phyloP scores from a whole-genome alignment of 2,888 invertebrate species.

The Chrysolina americana region DNA sequence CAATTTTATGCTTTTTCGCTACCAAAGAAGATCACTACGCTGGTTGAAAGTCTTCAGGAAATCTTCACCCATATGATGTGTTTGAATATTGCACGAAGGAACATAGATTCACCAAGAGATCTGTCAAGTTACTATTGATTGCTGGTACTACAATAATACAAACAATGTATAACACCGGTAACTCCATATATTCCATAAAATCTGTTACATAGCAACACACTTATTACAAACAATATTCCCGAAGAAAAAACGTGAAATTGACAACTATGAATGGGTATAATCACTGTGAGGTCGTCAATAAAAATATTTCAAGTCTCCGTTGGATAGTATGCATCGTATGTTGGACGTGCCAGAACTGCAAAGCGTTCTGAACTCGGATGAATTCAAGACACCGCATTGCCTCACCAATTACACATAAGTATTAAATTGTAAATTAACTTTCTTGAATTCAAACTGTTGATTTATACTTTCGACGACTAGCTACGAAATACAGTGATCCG shows the following conservation, averaged over 20 bases:
- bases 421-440: slow-evolving; percentile 57
- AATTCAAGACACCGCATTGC: slow-evolving; percentile 51
- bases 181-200: neutral
- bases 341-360: slow-evolving; percentile 52
- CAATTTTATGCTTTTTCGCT: too few species aligned
- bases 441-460: slow-evolving; percentile 54
- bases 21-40: too few species aligned
- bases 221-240: slow-evolving; percentile 3
- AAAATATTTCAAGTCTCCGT: slow-evolving; percentile 53
- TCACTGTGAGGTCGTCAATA: slow-evolving; percentile 52
- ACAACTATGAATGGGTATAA: slow-evolving; percentile 45
- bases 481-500: slow-evolving; percentile 26
- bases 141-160: too few species aligned
- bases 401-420: slow-evolving; percentile 55
- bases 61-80: too few species aligned
- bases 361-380: slow-evolving; percentile 50
- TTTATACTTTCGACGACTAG: slow-evolving; percentile 48
- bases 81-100: too few species aligned
- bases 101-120: too few species aligned
- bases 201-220: neutral
- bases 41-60: neutral
- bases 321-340: slow-evolving; percentile 50
- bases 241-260: slow-evolving; percentile 28
- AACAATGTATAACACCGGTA: too few species aligned
- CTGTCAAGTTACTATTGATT: too few species aligned